Base-by-base conservation (phyloP, 1,140 invertebrate species). In the Pseudachorutes palmiensis region DNA sequence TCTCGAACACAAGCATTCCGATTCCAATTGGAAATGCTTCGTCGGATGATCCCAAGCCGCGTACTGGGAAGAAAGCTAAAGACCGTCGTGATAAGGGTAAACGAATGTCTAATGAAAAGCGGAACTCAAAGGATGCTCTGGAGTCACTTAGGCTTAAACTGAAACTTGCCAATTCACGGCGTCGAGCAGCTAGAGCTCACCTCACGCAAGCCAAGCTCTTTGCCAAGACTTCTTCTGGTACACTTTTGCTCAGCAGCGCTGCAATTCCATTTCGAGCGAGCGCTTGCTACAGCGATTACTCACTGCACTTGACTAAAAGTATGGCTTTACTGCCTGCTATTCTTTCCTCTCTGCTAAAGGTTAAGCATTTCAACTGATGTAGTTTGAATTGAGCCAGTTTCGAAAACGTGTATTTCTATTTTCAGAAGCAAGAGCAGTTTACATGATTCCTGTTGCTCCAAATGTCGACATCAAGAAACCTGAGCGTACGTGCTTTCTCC, bases 401-500 rank as follows among this genome's bases (percentile, higher is more conserved):
- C n/a, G 12, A 28, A 61, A 61, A 61, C 9, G 59, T 30, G 9
- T 12, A 61, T 36, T 32, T 61, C 30, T 19, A 26, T 61, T 65
- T 63, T 33, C 33, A 68, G 66, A 71, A 2, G 12, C 60, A 1
- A 45, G 33, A 31, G 70, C 70, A 24, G 63, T 57, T 1, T 71
- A 71, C 58, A 57, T 71, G 28, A 62, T 59, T 28, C 31, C 66
- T n/a, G 48, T 62, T 62, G 66, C 57, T 14, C 32, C 66, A 1
- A 36, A 51, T 48, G 60, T 71, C 1, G 58, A 68, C 48, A 71
- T 71, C 32, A 58, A 62, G 24, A 31, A 55, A 14, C 32, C 58
- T 32, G 63, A 51, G 41, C 70, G 70, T 71, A 71, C 68, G 66
- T 30, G 32, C 19, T 41, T n/a, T 31, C 16, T 33, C 19, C 61